phyloP scores from a whole-genome alignment of 2,888 invertebrate genomes.

The Drosophila mulleri region DNA sequence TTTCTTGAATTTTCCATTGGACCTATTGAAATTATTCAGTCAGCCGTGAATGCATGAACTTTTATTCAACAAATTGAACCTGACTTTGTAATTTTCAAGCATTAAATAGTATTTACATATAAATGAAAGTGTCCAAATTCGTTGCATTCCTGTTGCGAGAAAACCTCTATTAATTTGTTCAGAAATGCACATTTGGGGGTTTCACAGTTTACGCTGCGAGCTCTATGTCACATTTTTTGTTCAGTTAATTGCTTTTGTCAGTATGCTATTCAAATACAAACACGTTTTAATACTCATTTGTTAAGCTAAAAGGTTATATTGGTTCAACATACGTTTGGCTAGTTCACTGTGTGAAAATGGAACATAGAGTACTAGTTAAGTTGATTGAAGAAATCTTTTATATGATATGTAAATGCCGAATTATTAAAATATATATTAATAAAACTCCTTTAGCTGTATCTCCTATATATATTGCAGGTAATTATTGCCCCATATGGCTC shows the following conservation, averaged over 20 bases:
- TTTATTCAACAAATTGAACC: neutral
- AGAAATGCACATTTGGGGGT: neutral
- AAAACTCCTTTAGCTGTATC: no score
- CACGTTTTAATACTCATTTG: neutral
- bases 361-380: no score
- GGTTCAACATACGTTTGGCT: neutral
- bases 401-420: no score
- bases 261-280: neutral
- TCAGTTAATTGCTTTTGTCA: neutral
- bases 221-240: neutral
- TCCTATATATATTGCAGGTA: neutral
- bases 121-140: neutral
- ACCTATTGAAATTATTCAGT: neutral
- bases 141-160: neutral
- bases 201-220: no score
- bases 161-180: neutral
- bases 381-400: no score
- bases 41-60: neutral
- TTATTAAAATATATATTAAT: no score
- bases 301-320: no score
- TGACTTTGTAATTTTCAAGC: neutral
- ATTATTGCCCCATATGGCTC: no score
- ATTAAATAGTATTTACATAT: neutral
- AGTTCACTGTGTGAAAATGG: no score
- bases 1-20: neutral